Percentiles rank a stretch among this genome's conserved stretches.
phyloP scores from a whole-genome alignment of 1,140 invertebrate species.

The Caerostris darwini region DNA sequence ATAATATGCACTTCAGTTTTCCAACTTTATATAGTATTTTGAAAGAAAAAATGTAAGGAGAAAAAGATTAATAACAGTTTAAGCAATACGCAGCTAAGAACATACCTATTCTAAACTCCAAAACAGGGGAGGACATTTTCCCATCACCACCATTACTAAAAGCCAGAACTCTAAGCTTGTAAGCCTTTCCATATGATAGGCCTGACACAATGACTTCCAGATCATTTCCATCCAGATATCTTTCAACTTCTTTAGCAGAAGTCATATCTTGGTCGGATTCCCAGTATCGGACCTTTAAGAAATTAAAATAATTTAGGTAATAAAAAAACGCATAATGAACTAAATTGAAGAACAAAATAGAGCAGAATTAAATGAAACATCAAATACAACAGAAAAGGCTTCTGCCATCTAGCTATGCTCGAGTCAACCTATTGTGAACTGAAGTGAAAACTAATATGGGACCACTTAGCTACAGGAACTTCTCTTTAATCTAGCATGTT shows the following conservation, averaged over 20 bases:
- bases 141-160: conserved; percentile 97
- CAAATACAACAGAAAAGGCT: too few relatives aligned
- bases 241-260: conserved; percentile 90
- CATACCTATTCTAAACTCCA: conserved; percentile 76
- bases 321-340: neutral
- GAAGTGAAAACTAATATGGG: too few relatives aligned
- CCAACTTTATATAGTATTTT: too few relatives aligned
- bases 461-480: too few relatives aligned
- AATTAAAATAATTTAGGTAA: neutral
- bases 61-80: too few relatives aligned
- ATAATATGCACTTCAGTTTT: too few relatives aligned
- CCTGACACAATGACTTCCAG: conserved; percentile 89
- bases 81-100: neutral
- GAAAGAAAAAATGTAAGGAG: too few relatives aligned
- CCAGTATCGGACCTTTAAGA: conserved; percentile 91
- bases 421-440: too few relatives aligned
- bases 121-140: conserved; percentile 90
- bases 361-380: too few relatives aligned
- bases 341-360: neutral
- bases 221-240: conserved; percentile 85
- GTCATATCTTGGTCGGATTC: conserved; percentile 95
- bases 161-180: conserved; percentile 93
- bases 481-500: too few relatives aligned
- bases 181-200: conserved; percentile 89
- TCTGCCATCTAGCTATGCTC: too few relatives aligned